Conservation (phyloP, 2,113 vertebrate genomes). For the Danionella cerebrum region DNA sequence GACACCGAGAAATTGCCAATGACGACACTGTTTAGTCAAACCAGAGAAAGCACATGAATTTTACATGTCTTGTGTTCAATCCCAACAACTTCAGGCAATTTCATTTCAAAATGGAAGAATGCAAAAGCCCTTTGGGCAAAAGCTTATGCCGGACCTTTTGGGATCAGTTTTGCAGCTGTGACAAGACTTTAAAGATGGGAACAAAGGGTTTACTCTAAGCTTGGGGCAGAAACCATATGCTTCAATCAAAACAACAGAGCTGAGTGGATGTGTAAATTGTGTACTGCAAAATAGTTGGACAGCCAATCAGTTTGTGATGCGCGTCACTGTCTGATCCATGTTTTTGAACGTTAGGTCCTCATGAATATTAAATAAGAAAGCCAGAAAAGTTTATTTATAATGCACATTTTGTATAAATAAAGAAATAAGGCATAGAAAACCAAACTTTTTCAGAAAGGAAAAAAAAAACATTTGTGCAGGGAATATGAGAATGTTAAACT, state of each 20-base stretch:
- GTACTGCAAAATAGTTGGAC: not conserved
- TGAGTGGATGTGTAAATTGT: not conserved
- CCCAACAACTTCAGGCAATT: slow-evolving; percentile 20
- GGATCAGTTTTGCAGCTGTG: slow-evolving; percentile 5
- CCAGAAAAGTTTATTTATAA: too few species aligned
- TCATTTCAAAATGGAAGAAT: slow-evolving; percentile 23
- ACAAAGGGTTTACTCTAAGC: slow-evolving; percentile 23
- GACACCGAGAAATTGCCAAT: not conserved
- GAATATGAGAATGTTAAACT: too few species aligned
- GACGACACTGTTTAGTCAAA: not conserved
- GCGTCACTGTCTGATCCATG: not conserved
- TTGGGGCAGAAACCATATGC: slow-evolving; percentile 1
- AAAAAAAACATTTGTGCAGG: too few species aligned
- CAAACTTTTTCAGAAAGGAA: too few species aligned
- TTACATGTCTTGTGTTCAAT: slow-evolving; percentile 30
- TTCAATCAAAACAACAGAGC: not conserved
- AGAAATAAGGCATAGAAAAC: too few species aligned
- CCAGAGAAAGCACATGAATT: slow-evolving; percentile 17
- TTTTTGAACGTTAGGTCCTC: not conserved
- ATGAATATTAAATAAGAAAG: too few species aligned
- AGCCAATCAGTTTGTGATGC: not conserved
- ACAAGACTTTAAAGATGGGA: slow-evolving; percentile 28
- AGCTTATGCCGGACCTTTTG: not conserved
- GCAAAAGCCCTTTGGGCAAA: slow-evolving; percentile 10
- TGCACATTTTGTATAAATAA: too few species aligned